Evolutionary conservation across 2,113 vertebrate genomes (phyloP).

Genomic region (Hemibagrus wyckioides): DNA sequence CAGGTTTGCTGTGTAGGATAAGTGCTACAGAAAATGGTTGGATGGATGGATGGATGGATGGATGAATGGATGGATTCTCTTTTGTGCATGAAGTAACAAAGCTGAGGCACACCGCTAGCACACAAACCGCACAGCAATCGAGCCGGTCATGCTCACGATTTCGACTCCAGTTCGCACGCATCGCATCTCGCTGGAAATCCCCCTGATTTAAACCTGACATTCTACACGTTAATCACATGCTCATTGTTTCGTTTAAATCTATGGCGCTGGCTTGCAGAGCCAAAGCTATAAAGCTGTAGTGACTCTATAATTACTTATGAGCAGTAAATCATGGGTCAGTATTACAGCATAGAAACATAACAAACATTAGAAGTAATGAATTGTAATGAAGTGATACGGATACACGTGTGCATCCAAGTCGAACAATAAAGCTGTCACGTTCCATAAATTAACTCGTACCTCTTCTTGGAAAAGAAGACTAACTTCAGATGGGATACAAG

Average conservation of each 20-base stretch:
- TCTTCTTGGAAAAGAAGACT: background rate
- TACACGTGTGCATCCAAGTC: background rate
- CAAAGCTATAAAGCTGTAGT: background rate
- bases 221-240: background rate
- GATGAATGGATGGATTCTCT: no score
- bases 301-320: constrained; percentile 23
- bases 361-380: constrained; percentile 13
- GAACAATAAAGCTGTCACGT: constrained; percentile 22
- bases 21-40: no score
- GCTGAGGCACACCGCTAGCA: background rate
- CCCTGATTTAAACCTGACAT: constrained; percentile 5
- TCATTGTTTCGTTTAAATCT: background rate
- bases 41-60: no score
- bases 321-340: constrained; percentile 13
- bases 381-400: constrained; percentile 2
- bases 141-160: background rate
- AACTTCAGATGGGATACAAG: background rate
- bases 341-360: constrained; percentile 19
- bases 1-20: no score
- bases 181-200: background rate
- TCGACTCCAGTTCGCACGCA: background rate
- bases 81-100: background rate
- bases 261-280: background rate
- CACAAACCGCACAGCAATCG: background rate
- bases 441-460: background rate